Evolutionary conservation across 2,888 invertebrate genomes (phyloP).

Genomic region (Hirtodrosophila duncani): DNA sequence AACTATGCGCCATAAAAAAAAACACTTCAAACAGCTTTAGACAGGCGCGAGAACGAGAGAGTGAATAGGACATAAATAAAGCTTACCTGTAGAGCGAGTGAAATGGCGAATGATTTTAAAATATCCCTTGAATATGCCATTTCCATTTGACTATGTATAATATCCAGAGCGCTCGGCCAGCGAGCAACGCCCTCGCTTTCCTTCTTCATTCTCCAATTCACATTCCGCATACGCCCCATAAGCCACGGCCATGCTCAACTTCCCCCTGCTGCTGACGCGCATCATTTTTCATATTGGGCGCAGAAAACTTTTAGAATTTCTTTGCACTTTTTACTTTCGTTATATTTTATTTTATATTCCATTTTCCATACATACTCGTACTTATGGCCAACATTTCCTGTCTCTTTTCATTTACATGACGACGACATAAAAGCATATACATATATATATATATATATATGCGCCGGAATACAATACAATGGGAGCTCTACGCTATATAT

Average conservation of each 20-base stretch:
- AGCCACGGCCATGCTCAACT: conserved; percentile 20
- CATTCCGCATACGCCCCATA: conserved; percentile 37
- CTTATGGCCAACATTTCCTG: conserved; percentile 65
- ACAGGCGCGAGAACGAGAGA: no score
- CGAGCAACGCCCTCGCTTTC: conserved; percentile 4
- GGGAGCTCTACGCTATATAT: no score
- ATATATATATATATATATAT: conserved; percentile 1
- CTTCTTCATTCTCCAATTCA: background rate
- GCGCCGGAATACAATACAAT: no score
- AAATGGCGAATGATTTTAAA: no score
- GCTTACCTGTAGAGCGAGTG: no score
- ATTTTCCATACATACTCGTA: conserved; percentile 32
- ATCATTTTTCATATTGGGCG: conserved; percentile 37
- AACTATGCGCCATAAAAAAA: no score
- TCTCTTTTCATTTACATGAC: conserved; percentile 72
- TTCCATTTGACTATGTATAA: conserved; percentile 20
- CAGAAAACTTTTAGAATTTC: conserved; percentile 43
- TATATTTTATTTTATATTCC: conserved; percentile 10
- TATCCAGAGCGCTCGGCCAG: conserved; percentile 21
- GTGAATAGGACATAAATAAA: no score
- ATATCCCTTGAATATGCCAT: background rate
- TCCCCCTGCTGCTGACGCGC: background rate
- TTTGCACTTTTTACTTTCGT: conserved; percentile 34
- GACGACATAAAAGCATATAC: conserved; percentile 46
- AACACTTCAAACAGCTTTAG: no score